These are phyloP conservation scores for Acrocephalus kingi DNA, from an alignment of 2,113 vertebrate genomes.

Conservation along the genomic window DNA sequence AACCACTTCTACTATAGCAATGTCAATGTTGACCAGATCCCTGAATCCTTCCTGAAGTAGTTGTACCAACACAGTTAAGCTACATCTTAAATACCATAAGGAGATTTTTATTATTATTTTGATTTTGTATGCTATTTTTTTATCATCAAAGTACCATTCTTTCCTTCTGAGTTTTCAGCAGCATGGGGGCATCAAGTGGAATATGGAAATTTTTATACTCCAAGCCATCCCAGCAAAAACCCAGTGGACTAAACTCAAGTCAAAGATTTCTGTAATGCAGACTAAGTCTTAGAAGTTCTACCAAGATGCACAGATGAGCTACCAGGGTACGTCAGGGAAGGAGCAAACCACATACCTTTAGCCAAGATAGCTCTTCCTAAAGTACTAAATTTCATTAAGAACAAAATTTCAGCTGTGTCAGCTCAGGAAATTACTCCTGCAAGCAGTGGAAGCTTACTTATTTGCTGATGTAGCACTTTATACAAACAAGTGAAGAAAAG, in stretches of 20 bases:
- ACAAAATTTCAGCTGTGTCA: background rate
- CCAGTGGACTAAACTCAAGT: background rate
- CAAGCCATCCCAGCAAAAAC: background rate
- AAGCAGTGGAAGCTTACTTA: background rate
- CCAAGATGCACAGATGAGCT: background rate
- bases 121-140: background rate
- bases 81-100: background rate
- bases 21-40: background rate
- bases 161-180: background rate
- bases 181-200: background rate
- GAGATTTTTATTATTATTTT: background rate
- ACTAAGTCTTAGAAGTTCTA: background rate
- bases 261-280: background rate
- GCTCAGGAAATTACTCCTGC: background rate
- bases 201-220: background rate
- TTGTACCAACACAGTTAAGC: background rate
- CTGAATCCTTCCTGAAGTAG: background rate
- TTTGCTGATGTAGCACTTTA: background rate
- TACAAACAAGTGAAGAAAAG: background rate
- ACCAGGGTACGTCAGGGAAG: background rate
- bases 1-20: background rate
- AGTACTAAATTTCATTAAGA: background rate
- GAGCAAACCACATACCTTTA: background rate
- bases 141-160: background rate
- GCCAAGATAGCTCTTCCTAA: background rate